Evolutionary conservation across 1,140 invertebrate genomes (phyloP).

Genomic region (Heliconius congener): DNA sequence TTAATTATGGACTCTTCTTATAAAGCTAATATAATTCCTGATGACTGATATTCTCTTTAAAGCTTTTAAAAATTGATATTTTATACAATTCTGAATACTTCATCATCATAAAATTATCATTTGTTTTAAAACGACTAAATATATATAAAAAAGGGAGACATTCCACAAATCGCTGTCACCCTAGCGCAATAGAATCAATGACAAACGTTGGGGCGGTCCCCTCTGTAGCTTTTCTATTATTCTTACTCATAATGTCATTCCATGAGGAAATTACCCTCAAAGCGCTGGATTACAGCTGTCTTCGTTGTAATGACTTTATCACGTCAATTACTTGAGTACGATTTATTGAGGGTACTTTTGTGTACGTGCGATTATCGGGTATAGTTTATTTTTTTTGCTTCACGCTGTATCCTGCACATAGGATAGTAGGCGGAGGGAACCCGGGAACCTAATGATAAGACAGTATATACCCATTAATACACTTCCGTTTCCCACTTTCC

Average conservation of each 20-base stretch:
- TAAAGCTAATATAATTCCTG: too few relatives aligned
- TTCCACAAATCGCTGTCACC: conserved; percentile 7
- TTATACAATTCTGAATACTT: neutral
- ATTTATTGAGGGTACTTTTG: conserved; percentile 31
- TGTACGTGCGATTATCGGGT: neutral
- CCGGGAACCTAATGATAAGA: too few relatives aligned
- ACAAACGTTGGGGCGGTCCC: conserved; percentile 51
- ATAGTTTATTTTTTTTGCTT: neutral
- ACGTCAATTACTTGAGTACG: conserved; percentile 40
- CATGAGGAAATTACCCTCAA: conserved; percentile 54
- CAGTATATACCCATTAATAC: too few relatives aligned
- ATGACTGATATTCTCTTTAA: too few relatives aligned
- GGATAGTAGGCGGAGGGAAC: too few relatives aligned
- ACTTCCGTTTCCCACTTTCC: too few relatives aligned
- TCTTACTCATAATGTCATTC: conserved; percentile 63
- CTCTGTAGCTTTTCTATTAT: conserved; percentile 52
- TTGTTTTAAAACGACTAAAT: neutral
- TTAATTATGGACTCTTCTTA: too few relatives aligned
- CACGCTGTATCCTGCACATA: neutral
- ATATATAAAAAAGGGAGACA: neutral
- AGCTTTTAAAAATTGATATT: neutral
- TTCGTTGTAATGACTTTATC: conserved; percentile 48
- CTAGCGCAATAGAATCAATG: conserved; percentile 52
- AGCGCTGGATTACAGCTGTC: conserved; percentile 56
- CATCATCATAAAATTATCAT: neutral